These are phyloP conservation scores for Prietella phreatophila DNA, from an alignment of 2,113 vertebrate species.

Conservation along the genomic window DNA sequence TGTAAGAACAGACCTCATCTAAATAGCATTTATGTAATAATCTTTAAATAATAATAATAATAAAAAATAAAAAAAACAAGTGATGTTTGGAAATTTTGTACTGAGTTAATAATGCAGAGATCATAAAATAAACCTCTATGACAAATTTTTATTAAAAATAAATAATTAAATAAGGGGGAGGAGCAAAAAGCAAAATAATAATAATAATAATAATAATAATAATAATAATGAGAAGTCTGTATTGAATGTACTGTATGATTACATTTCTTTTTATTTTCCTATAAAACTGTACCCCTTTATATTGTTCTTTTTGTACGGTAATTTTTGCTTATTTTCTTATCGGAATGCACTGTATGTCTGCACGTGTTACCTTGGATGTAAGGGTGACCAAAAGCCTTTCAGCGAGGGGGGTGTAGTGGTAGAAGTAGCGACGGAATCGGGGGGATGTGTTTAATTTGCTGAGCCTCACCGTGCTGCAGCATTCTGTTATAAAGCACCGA, in stretches of 20 bases:
- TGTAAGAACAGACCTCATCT: too few species aligned
- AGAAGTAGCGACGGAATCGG: not conserved
- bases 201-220: too few species aligned
- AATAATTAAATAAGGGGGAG: not conserved
- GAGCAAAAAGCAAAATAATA: not conserved
- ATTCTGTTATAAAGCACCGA: not conserved
- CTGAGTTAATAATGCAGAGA: too few species aligned
- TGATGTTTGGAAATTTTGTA: too few species aligned
- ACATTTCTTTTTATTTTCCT: not conserved
- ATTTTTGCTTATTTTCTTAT: not conserved
- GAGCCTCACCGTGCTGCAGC: not conserved
- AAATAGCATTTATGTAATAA: too few species aligned
- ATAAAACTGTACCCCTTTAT: not conserved
- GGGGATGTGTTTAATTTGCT: not conserved
- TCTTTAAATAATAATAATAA: too few species aligned
- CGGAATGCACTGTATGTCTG: not conserved
- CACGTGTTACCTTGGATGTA: not conserved
- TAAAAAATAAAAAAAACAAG: too few species aligned
- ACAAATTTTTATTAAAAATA: too few species aligned
- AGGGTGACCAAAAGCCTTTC: not conserved
- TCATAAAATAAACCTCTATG: too few species aligned
- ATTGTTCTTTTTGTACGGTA: not conserved
- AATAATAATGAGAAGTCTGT: not conserved
- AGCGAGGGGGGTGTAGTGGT: too few species aligned
- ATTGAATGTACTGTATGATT: slow-evolving; percentile 7